Conservation (phyloP, 2,888 invertebrate genomes). For the Myopa testacea region DNA sequence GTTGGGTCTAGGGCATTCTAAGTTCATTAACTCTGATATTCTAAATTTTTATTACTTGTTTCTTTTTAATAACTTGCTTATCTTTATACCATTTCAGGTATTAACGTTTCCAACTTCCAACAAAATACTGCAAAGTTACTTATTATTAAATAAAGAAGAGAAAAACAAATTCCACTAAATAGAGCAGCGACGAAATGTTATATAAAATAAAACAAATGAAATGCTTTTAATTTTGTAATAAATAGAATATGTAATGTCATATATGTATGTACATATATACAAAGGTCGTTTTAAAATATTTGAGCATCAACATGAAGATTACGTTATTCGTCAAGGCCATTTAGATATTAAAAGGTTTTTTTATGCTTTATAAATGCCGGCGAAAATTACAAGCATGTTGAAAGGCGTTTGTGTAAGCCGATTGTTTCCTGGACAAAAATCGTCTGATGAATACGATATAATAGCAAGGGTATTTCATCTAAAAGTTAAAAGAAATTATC, state of each 20-base stretch:
- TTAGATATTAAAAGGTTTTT: no score
- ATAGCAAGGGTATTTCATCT: slow-evolving; percentile 7
- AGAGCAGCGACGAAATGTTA: not conserved
- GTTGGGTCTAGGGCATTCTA: not conserved
- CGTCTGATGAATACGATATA: not conserved
- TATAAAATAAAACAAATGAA: not conserved
- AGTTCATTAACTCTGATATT: not conserved
- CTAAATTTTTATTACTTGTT: not conserved
- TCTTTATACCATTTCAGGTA: slow-evolving; percentile 24
- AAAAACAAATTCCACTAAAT: not conserved
- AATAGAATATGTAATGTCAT: no score
- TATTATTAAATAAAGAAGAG: not conserved
- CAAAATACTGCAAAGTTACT: slow-evolving; percentile 18
- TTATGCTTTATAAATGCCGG: no score
- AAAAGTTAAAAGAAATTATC: slow-evolving; percentile 11
- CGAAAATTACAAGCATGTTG: no score
- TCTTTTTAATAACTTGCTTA: not conserved
- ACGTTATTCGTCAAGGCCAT: no score
- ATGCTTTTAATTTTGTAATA: no score
- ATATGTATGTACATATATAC: no score
- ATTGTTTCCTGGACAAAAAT: not conserved
- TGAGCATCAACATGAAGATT: no score
- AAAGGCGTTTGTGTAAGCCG: not conserved
- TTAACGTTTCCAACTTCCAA: slow-evolving; percentile 24
- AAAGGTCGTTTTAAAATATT: no score